Evolutionary conservation across 2,888 invertebrate species (phyloP), one percentile per base, ranked within the genome.

Genomic region (Cotesia congregata): DNA sequence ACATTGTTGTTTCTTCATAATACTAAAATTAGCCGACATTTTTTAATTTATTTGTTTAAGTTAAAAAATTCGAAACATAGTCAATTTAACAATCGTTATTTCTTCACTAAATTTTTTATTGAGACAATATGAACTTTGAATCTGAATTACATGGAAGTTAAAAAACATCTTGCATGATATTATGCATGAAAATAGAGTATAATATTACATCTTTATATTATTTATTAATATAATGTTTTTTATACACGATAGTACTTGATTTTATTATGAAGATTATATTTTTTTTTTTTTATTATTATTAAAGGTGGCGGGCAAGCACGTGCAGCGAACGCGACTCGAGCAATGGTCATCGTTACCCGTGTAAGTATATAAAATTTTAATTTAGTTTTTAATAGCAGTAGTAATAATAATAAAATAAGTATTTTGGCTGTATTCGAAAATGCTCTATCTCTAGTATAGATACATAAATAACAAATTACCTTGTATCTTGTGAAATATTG

Each of bases 331-430:
- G 86, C 86, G 83, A 83, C 83, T 86, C 86, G 85, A 88, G 88
- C 92, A 91, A 94, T 94, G 94, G 94, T 94, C 92, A 94, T 94
- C 91, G 94, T 94, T 92, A 94, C 94, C 92, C 93, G 94, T 92
- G 94, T 94, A 90, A 92, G 93, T 90, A 83, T 30, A 72, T 72
- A 20, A 59, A 65, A 70, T 30, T 30, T 30, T 3, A 30, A 30
- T 30, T 30, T 30, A 30, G 30, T 30, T 30, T 30, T 30, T 0
- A 30, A 30, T 30, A 30, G 30, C 30, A 30, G 3, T 30, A 30
- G 2, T 30, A 70, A 70, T 17, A 70, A 60, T 12, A 30, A 70
- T 12, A 12, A 72, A 65, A 41, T 17, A 17, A 17, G 17, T 17
- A 17, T 17, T 17, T 17, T 1, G 17, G 17, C 17, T 17, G 17